Conservation (phyloP, 2,888 invertebrate species). For the Ephialtes manifestator region DNA sequence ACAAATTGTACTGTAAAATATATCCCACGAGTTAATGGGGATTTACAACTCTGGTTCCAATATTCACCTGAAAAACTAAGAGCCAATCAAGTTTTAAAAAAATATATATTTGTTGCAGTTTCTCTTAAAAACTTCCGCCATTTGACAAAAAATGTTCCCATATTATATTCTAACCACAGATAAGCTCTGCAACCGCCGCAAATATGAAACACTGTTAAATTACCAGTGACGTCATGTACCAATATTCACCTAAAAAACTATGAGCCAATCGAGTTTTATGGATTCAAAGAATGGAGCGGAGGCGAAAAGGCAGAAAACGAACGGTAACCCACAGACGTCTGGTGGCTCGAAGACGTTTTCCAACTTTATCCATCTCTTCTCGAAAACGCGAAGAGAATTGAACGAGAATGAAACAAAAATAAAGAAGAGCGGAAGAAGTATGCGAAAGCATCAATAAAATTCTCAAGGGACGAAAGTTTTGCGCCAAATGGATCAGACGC, state of each 20-base stretch:
- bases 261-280: background rate
- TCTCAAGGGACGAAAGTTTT: conserved; percentile 50
- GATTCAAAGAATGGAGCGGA: no score
- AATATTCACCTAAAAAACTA: background rate
- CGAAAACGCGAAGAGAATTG: conserved; percentile 18
- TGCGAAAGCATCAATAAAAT: conserved; percentile 42
- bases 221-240: background rate
- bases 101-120: no score
- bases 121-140: background rate
- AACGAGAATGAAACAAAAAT: conserved; percentile 3
- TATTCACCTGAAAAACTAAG: no score
- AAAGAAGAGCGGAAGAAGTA: conserved; percentile 21
- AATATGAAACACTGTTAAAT: background rate
- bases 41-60: no score
- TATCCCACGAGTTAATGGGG: no score
- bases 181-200: background rate
- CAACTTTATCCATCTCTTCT: conserved; percentile 29
- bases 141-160: background rate
- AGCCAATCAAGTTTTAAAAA: no score
- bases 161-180: background rate
- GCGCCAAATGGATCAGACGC: conserved; percentile 50
- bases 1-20: no score
- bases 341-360: conserved; percentile 7
- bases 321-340: background rate
- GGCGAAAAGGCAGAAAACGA: background rate